A percentile compares a stretch with the other conserved stretches of the same genome.
phyloP scores from a whole-genome alignment of 2,113 vertebrate species.

The Ranitomeya imitator region DNA sequence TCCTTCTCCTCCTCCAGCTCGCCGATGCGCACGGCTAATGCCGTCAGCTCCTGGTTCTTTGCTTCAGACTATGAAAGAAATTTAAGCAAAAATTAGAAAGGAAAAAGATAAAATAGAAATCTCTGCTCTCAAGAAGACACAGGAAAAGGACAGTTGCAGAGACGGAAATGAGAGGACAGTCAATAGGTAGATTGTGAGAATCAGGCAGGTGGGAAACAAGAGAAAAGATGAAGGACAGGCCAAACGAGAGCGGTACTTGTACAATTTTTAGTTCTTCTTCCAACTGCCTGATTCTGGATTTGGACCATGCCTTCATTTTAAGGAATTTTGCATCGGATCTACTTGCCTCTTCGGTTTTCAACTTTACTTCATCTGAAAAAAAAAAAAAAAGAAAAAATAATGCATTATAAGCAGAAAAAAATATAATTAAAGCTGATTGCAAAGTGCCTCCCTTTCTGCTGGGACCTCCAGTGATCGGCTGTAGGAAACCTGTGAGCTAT shows the following conservation, averaged over 20 bases:
- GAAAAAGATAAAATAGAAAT: too few relatives aligned
- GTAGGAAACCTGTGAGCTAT: too few relatives aligned
- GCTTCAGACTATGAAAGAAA: slow-evolving; percentile 70
- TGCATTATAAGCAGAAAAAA: not conserved
- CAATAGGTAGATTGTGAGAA: not conserved
- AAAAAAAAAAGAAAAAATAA: slow-evolving; percentile 5
- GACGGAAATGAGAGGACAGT: not conserved
- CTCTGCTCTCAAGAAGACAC: not conserved
- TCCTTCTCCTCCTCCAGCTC: slow-evolving; percentile 80
- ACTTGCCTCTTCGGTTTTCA: slow-evolving; percentile 82
- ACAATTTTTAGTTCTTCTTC: slow-evolving; percentile 85
- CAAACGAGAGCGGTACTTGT: slow-evolving; percentile 59
- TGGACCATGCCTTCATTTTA: slow-evolving; percentile 91
- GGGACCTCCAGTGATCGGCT: too few relatives aligned
- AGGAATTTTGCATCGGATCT: slow-evolving; percentile 88
- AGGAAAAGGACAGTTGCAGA: too few relatives aligned
- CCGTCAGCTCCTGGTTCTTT: slow-evolving; percentile 67
- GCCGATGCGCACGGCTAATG: slow-evolving; percentile 71
- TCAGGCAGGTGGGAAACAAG: slow-evolving; percentile 16
- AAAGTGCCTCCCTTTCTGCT: too few relatives aligned
- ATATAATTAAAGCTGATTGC: not conserved
- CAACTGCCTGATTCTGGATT: slow-evolving; percentile 82
- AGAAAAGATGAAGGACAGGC: not conserved
- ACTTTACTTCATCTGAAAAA: slow-evolving; percentile 76
- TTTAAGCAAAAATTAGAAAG: not conserved